Conservation (phyloP, 2,113 vertebrate species). For the Ctenodactylus gundi region DNA sequence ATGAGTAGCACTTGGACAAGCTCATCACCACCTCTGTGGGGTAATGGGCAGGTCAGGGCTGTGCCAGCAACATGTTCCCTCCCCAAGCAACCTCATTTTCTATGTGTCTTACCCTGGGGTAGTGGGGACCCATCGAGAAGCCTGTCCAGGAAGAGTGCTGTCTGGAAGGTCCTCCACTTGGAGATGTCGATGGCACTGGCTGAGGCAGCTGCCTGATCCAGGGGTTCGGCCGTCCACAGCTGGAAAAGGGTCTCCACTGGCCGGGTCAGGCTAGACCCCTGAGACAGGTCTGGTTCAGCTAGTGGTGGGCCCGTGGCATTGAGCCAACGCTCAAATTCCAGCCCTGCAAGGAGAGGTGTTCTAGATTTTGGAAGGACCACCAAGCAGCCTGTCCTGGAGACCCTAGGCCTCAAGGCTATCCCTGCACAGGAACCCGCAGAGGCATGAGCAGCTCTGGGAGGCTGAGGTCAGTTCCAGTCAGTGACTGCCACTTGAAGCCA, state of each 20-base stretch:
- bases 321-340: conserved; percentile 97
- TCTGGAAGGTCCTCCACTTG: conserved; percentile 96
- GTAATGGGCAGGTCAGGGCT: background rate
- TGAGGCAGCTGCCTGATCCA: conserved; percentile 82
- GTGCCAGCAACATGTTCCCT: fast-evolving
- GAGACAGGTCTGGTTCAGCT: conserved; percentile 94
- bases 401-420: background rate
- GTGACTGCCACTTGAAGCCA: background rate
- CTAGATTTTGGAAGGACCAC: background rate
- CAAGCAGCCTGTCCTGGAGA: background rate
- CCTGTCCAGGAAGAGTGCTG: conserved; percentile 95
- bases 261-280: conserved; percentile 89
- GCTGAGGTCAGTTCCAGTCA: background rate
- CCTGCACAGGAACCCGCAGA: background rate
- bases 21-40: conserved; percentile 90
- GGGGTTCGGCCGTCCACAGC: conserved; percentile 88
- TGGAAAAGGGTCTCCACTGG: conserved; percentile 92
- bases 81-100: background rate
- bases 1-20: conserved; percentile 91
- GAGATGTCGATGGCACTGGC: conserved; percentile 88
- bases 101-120: conserved; percentile 85
- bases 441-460: background rate
- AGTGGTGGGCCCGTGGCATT: conserved; percentile 93
- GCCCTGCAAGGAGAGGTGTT: conserved; percentile 82
- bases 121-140: conserved; percentile 93